Conservation (phyloP, 2,888 invertebrate genomes). For the Idaea straminata region DNA sequence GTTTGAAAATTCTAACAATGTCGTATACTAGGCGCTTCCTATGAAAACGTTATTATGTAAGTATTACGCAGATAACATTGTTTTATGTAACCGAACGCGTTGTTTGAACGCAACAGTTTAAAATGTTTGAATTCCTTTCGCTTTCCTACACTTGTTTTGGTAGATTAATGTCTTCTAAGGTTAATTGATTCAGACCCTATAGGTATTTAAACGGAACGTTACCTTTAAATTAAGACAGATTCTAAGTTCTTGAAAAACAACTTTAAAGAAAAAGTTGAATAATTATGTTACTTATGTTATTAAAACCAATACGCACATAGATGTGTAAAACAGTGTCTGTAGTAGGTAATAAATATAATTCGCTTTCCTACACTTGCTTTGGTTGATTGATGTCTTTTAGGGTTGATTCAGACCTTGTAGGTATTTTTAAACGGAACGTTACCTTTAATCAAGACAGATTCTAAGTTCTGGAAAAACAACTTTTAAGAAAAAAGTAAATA, state of each 20-base stretch:
- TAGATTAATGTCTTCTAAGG: slow-evolving; percentile 2
- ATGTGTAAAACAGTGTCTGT: no score
- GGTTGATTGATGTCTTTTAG: neutral
- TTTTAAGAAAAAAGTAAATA: no score
- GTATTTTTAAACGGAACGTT: no score
- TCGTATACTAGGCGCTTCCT: slow-evolving; percentile 52
- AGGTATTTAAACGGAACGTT: no score
- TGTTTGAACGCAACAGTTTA: neutral
- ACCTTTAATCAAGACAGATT: no score
- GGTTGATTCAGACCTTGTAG: neutral
- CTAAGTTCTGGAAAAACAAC: no score
- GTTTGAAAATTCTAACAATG: slow-evolving; percentile 72
- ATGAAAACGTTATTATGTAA: slow-evolving; percentile 41
- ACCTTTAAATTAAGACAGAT: no score
- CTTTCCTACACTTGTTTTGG: slow-evolving; percentile 8
- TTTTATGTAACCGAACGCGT: slow-evolving; percentile 10
- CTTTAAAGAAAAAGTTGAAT: no score
- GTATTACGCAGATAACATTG: slow-evolving; percentile 7
- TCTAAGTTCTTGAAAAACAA: no score
- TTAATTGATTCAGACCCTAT: neutral
- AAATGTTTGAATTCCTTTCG: neutral
- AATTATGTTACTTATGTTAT: no score
- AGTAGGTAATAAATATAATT: no score
- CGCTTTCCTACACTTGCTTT: slow-evolving; percentile 9
- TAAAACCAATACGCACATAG: no score